phyloP scores from a whole-genome alignment of 2,113 vertebrate genomes.

The Amphiprion ocellaris region DNA sequence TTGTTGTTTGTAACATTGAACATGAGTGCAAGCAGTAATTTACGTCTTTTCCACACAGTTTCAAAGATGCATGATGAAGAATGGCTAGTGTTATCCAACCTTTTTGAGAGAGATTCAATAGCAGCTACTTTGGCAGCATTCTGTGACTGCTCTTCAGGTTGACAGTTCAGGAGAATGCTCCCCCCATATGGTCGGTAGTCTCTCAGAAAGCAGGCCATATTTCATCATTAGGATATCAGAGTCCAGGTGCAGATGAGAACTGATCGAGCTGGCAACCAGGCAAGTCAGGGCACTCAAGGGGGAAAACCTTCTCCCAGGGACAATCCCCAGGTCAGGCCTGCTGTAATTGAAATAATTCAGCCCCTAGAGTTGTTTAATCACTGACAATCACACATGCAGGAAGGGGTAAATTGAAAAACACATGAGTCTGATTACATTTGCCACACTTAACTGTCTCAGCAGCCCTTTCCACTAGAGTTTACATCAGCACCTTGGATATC shows the following conservation, averaged over 20 bases:
- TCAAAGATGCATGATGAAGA: conserved; percentile 74
- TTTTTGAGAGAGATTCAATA: conserved; percentile 77
- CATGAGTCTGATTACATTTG: conserved; percentile 75
- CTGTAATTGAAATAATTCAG: conserved; percentile 98
- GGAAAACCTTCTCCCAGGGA: conserved; percentile 96
- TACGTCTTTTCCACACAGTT: conserved; percentile 1
- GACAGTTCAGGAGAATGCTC: conserved; percentile 91
- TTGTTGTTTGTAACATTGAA: not conserved
- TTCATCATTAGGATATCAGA: conserved; percentile 99
- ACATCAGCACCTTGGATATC: conserved; percentile 24
- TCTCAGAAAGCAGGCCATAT: conserved; percentile 93
- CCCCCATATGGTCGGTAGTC: conserved; percentile 88
- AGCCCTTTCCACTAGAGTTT: not conserved
- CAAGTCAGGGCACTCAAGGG: conserved; percentile 88
- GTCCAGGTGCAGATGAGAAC: conserved; percentile 98
- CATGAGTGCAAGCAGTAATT: not conserved
- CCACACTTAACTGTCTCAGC: conserved; percentile 54
- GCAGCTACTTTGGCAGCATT: conserved; percentile 90
- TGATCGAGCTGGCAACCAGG: conserved; percentile 94
- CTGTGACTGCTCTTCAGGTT: conserved; percentile 85
- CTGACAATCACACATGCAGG: conserved; percentile 92
- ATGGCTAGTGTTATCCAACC: conserved; percentile 35
- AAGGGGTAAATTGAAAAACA: conserved; percentile 87
- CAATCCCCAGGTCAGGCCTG: conserved; percentile 94
- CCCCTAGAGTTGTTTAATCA: conserved; percentile 96